Conservation (phyloP, 2,113 vertebrate genomes). For the Tiliqua scincoides region DNA sequence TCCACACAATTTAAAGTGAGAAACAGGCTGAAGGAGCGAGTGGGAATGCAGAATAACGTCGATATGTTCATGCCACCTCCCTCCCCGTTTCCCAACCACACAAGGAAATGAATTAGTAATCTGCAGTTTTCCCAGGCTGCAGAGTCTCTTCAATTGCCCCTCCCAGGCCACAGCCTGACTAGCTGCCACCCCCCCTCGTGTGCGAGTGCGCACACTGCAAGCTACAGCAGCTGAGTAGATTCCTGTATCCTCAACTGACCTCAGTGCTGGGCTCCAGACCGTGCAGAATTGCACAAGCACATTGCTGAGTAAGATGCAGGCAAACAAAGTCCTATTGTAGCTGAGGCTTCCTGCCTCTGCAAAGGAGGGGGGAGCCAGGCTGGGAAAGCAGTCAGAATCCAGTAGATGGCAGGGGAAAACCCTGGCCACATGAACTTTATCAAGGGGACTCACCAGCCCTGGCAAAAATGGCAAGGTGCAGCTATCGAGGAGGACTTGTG, state of each 20-base stretch:
- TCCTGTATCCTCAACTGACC: conserved; percentile 58
- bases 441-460: conserved; percentile 53
- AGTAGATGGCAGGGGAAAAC: background rate
- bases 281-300: conserved; percentile 72
- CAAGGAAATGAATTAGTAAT: conserved; percentile 1
- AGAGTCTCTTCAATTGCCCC: background rate
- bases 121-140: conserved; percentile 14
- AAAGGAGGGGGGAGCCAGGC: background rate
- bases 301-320: conserved; percentile 69
- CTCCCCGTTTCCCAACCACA: background rate
- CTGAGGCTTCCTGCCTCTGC: conserved; percentile 58
- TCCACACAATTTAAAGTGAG: background rate
- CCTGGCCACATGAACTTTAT: background rate
- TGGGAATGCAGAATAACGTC: background rate
- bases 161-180: background rate
- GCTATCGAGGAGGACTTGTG: background rate
- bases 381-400: background rate
- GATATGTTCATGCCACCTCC: background rate
- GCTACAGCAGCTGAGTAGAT: background rate
- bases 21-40: background rate
- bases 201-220: background rate
- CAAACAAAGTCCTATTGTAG: conserved; percentile 72
- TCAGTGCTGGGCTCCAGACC: conserved; percentile 41
- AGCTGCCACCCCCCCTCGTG: rapidly evolving
- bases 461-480: background rate